Base-by-base conservation (phyloP, 2,113 vertebrate genomes). In the Poeciliopsis turrubarensis region DNA sequence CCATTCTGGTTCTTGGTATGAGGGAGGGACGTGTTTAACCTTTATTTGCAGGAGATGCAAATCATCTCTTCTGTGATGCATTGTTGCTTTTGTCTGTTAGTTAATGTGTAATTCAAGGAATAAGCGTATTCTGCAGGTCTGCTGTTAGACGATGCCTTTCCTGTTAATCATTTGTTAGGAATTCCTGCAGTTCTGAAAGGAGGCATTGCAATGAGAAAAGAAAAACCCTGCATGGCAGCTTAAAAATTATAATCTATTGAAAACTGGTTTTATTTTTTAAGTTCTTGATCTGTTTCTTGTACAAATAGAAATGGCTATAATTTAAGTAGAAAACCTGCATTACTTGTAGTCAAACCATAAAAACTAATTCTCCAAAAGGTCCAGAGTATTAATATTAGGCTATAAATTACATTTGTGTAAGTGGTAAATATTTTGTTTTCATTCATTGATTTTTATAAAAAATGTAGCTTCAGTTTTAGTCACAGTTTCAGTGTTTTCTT, bases 81-180 rank as follows among this genome's bases (percentile, higher is more conserved):
- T 88, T 86, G 74, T 77, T 75, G 22, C 30, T 37, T 32, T 60
- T 72, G 78, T 74, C 62, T 27, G 71, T 76, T 63, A 63, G 93
- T 91, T 93, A 94, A 93, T 93, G 26, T 83, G 79, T 93, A 86
- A 90, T 87, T 80, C 3, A 65, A 63, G 37, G 78, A 70, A 76
- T 47, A 61, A 78, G 26, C 31, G 75, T 26, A 32, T 69, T 77
- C 80, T 79, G 76, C 80, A 3, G 32, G 32, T 77, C 57, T 78
- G 75, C 79, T 82, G 68, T 5, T 65, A 72, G 29, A 51, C 1
- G 67, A 75, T 65, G 73, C 54, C 32, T 73, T 68, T 81, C 67
- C 51, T 51, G 81, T 90, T 61, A 91, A 91, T 92, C 65, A 92
- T 94, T 93, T 87, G 87, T 86, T 60, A 57, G 80, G 67, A 78